Base-by-base conservation (phyloP, 2,113 vertebrate species). In the Nothoprocta perdicaria region DNA sequence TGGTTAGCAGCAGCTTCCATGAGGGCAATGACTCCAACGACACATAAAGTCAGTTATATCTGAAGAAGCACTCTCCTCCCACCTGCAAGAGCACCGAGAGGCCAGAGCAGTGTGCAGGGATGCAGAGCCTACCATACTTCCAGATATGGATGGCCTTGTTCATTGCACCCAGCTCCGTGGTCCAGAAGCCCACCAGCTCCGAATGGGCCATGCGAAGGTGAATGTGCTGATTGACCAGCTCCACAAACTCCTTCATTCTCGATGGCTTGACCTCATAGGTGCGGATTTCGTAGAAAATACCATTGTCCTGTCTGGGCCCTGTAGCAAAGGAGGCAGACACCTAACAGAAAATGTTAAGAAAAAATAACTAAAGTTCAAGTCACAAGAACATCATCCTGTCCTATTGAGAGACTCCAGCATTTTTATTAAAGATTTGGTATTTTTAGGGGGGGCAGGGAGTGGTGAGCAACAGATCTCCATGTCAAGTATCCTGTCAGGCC, bases 81-180 rank as follows among this genome's bases (percentile, higher is more conserved):
- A 40, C 80, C 60, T 88, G 41, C 27, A 14, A 26, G 69, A 66
- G 50, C 13, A 76, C 5, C 55, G 9, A 8, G 29, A 48, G 21
- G 45, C 63, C 50, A 86, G 73, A 83, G 66, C 22, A 77, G 52
- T 0, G 0, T 4, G 21, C 45, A 66, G 43, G 40, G 33, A 24
- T 38, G 77, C 74, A 26, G 52, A 45, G n/a, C 97, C 2, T 98
- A 98, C 98, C 98, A 8, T 98, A 99, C 89, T 99, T 98, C 99
- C 99, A 99, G 83, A 99, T 94, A 88, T 99, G 99, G 84, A 99
- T 95, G 31, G 98, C 98, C 89, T 98, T 98, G 97, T 99, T 99
- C 83, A 99, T 93, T 0, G 89, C 86, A 74, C 98, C 98, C 35
- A 99, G 98, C 95, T 99, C 99, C 0, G 97, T 93, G 18, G 91